A percentile compares a stretch with the other conserved stretches of the same genome.
These are phyloP conservation scores for Drosophila pandora DNA, from an alignment of 1,140 invertebrate genomes.

Conservation along the genomic window DNA sequence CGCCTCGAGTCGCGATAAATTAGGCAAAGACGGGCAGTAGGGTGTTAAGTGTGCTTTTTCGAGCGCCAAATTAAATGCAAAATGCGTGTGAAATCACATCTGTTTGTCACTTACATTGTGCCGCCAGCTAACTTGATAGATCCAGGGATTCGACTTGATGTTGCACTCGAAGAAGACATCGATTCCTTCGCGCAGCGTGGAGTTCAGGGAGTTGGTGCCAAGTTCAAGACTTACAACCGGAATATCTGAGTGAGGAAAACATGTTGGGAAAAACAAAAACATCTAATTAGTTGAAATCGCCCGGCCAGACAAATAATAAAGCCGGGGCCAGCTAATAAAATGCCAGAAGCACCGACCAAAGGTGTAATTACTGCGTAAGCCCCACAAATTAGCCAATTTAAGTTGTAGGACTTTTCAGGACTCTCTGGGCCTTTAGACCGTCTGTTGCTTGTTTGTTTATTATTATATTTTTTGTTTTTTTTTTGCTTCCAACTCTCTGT, in stretches of 20 bases:
- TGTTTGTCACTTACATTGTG: constrained; percentile 89
- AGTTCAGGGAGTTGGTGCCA: constrained; percentile 91
- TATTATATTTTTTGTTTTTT: constrained; percentile 19
- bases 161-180: constrained; percentile 96
- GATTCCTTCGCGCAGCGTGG: constrained; percentile 91
- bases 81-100: constrained; percentile 7
- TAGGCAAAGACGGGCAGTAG: constrained; percentile 8
- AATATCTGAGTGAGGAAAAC: constrained; percentile 86
- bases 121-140: constrained; percentile 92
- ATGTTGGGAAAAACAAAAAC: neutral
- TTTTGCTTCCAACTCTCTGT: neutral
- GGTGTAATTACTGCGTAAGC: constrained; percentile 78
- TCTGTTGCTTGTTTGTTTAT: constrained; percentile 35
- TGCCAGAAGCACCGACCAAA: constrained; percentile 34
- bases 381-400: constrained; percentile 81
- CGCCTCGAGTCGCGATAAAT: constrained; percentile 8
- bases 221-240: constrained; percentile 91
- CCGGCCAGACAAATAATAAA: constrained; percentile 43
- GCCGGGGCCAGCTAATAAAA: constrained; percentile 44
- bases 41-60: neutral
- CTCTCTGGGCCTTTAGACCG: neutral
- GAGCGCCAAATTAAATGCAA: neutral
- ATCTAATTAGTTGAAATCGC: constrained; percentile 45
- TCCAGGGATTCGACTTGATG: constrained; percentile 94
- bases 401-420: constrained; percentile 46